A percentile compares a stretch with the other conserved stretches of the same genome.
Conservation (phyloP, 1,140 invertebrate genomes). For the Heliconius hewitsoni region DNA sequence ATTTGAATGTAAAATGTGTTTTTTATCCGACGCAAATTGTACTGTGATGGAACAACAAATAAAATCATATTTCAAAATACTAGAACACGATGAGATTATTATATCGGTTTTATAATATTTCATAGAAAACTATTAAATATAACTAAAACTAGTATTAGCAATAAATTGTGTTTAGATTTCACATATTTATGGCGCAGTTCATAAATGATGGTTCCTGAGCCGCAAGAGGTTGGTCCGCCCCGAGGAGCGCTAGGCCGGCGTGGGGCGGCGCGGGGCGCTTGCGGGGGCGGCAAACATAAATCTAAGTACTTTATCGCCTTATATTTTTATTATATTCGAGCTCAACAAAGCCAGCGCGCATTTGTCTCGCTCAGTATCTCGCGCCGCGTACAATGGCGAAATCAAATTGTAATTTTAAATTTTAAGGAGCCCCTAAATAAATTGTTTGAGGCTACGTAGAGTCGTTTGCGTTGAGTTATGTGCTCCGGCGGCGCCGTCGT, state of each 20-base stretch:
- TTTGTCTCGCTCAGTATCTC: constrained; percentile 13
- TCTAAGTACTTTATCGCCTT: constrained; percentile 18
- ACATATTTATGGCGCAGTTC: not conserved
- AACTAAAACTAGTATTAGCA: not conserved
- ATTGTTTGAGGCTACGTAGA: constrained; percentile 31
- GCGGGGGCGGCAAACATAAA: not conserved
- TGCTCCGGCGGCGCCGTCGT: constrained; percentile 20
- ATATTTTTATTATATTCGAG: constrained; percentile 28
- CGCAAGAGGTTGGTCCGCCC: not conserved
- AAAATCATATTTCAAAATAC: not conserved
- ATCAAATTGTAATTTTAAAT: constrained; percentile 31
- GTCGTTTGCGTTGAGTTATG: constrained; percentile 32
- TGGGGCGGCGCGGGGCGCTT: not conserved
- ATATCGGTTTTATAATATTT: not conserved
- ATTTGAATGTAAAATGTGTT: not conserved
- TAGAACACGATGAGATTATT: not conserved
- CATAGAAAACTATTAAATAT: constrained; percentile 3
- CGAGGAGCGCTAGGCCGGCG: not conserved
- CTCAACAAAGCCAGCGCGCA: constrained; percentile 24
- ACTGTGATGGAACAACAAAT: not conserved
- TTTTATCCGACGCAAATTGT: not conserved
- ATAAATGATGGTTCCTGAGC: constrained; percentile 7
- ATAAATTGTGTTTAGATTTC: constrained; percentile 10
- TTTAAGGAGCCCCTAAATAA: constrained; percentile 31
- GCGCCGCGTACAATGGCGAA: constrained; percentile 15